phyloP scores from a whole-genome alignment of 2,888 invertebrate genomes.

The Alsophila aescularia region DNA sequence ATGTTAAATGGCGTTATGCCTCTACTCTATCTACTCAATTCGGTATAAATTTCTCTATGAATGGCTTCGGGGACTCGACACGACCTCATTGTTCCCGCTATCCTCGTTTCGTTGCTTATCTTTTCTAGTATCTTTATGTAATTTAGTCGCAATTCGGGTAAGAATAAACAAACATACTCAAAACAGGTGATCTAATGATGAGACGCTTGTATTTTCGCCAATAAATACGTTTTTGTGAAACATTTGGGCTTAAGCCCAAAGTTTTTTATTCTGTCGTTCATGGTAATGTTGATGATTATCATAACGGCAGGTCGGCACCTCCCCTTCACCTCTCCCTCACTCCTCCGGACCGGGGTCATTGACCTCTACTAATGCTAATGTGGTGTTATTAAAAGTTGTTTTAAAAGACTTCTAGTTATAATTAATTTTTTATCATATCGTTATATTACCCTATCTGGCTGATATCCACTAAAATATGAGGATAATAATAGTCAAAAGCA shows the following conservation, averaged over 20 bases:
- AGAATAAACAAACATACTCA: background rate
- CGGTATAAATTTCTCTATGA: background rate
- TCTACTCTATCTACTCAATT: background rate
- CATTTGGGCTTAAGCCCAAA: constrained; percentile 24
- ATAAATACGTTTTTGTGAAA: constrained; percentile 29
- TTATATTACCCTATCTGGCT: background rate
- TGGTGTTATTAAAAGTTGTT: constrained; percentile 21
- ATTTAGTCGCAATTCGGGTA: background rate
- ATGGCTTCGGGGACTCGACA: background rate
- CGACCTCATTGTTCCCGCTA: background rate
- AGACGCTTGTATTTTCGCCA: constrained; percentile 9
- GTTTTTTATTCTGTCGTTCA: constrained; percentile 31
- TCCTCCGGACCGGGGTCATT: constrained; percentile 15
- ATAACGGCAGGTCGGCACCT: constrained; percentile 17
- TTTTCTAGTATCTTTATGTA: background rate
- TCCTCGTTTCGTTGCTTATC: background rate
- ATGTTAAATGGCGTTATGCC: background rate
- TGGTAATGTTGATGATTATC: constrained; percentile 36
- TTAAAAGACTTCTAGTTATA: constrained; percentile 8
- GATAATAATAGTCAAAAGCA: no score
- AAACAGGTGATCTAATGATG: background rate
- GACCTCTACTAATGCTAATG: constrained; percentile 26
- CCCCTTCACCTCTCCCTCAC: background rate
- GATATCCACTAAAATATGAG: background rate
- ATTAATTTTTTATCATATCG: constrained; percentile 1